Evolutionary conservation across 2,113 vertebrate genomes (phyloP).

Genomic region (Chitala chitala): DNA sequence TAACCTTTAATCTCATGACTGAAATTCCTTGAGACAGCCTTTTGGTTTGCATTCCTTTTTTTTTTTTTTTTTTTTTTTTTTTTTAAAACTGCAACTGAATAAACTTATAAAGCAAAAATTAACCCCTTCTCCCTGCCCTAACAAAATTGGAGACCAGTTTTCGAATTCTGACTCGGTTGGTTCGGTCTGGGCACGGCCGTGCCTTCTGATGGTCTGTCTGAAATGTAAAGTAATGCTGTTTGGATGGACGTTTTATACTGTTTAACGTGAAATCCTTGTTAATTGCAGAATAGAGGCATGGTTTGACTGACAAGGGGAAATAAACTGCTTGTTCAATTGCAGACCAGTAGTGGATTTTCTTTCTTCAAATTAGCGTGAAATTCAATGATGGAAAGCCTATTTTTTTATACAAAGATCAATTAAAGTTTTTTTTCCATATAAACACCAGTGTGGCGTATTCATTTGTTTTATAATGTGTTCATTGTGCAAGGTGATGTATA

Average conservation of each 20-base stretch:
- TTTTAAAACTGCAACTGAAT: slow-evolving; percentile 56
- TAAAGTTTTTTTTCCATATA: slow-evolving; percentile 90
- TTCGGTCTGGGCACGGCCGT: slow-evolving; percentile 43
- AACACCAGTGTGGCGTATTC: slow-evolving; percentile 43
- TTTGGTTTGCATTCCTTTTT: not conserved
- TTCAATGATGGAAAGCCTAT: slow-evolving; percentile 82
- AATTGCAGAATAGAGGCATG: slow-evolving; percentile 67
- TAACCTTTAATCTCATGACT: slow-evolving; percentile 51
- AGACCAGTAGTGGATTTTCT: slow-evolving; percentile 59
- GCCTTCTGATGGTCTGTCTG: slow-evolving; percentile 49
- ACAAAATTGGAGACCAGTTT: slow-evolving; percentile 81
- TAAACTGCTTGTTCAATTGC: slow-evolving; percentile 65
- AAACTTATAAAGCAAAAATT: slow-evolving; percentile 72
- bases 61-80: slow-evolving; percentile 19
- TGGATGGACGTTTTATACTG: slow-evolving; percentile 66
- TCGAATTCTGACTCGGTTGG: slow-evolving; percentile 49
- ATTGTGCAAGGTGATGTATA: not conserved
- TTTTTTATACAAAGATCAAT: slow-evolving; percentile 98
- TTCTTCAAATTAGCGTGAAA: slow-evolving; percentile 73
- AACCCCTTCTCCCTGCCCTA: no score
- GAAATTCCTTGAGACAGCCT: slow-evolving; percentile 39
- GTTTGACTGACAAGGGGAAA: slow-evolving; percentile 72
- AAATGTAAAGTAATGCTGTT: slow-evolving; percentile 65
- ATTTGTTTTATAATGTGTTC: not conserved
- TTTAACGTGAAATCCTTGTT: slow-evolving; percentile 76